Base-by-base conservation (phyloP, 2,797 vertebrate genomes). In the Lophotriccus pileatus region DNA sequence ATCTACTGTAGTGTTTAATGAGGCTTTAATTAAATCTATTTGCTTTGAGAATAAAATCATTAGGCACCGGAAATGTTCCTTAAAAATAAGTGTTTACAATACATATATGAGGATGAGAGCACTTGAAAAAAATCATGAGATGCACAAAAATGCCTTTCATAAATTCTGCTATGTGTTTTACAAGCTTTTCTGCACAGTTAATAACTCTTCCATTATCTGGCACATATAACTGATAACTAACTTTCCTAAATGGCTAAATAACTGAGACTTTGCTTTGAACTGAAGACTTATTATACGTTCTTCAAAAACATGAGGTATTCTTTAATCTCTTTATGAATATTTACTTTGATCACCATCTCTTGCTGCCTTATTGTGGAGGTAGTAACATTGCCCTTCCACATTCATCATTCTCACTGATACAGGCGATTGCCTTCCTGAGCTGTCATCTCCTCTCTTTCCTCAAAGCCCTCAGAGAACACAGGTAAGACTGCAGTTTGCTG, bases 21-120 rank as follows among this genome's bases (percentile, higher is more conserved):
- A 95, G 75, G 58, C 73, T 84, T 91, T 83, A 94, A 96, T 90
- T 91, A 85, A 88, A 93, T 92, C 86, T 94, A 78, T 93, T 87
- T 94, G 77, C 75, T 91, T 92, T 68, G 70, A 94, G 63, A 93
- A 93, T 67, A 90, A 93, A 94, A 94, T 93, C 55, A 85, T 72
- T 89, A 96, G 59, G 46, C 46, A 77, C 55, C 5, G 7, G 60
- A 95, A 94, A 88, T 36, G 25, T 84, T 87, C 73, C 59, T 90
- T 91, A 86, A 93, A 94, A 91, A 75, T 59, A 72, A 84, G 49
- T 95, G 90, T 95, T 94, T 93, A 89, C 86, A 94, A 95, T 90
- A 84, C 36, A 72, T 56, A 28, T 15, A 79, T 50, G 76, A 94
- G 46, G 74, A 91, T 74, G 37, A 95, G 53, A 94, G 67, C 67